These are phyloP conservation scores for Drosophila hawaiiensis DNA, from an alignment of 2,888 invertebrate genomes.

Conservation along the genomic window DNA sequence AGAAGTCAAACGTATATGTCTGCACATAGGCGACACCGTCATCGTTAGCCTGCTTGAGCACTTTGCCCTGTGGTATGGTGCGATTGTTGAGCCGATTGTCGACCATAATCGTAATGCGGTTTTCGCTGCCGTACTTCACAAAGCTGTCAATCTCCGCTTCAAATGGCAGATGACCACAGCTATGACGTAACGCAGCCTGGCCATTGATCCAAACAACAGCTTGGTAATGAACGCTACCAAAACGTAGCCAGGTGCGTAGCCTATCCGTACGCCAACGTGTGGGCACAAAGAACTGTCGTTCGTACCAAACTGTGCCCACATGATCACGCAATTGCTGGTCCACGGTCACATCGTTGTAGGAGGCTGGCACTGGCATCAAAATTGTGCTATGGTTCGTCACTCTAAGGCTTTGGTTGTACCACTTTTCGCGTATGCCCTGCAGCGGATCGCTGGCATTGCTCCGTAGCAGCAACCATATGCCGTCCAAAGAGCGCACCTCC, in stretches of 20 bases:
- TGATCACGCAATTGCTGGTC: conserved; percentile 92
- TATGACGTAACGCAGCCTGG: conserved; percentile 90
- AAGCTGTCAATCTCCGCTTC: conserved; percentile 91
- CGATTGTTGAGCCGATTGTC: conserved; percentile 95
- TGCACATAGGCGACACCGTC: conserved; percentile 88
- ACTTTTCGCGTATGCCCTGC: conserved; percentile 90
- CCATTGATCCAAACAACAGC: conserved; percentile 97
- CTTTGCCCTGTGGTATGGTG: conserved; percentile 95
- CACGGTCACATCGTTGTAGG: conserved; percentile 97
- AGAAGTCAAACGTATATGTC: conserved; percentile 96
- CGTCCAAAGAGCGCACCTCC: conserved; percentile 92
- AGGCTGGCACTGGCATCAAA: conserved; percentile 97
- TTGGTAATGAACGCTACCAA: conserved; percentile 96
- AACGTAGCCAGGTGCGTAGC: conserved; percentile 91
- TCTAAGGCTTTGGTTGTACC: conserved; percentile 90
- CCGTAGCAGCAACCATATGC: conserved; percentile 95
- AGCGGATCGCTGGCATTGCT: conserved; percentile 89
- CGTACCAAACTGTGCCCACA: conserved; percentile 98
- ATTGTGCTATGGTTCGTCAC: conserved; percentile 88
- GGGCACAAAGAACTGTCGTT: conserved; percentile 92
- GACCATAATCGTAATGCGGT: conserved; percentile 94
- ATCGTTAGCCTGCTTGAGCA: conserved; percentile 87
- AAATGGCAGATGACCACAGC: conserved; percentile 98
- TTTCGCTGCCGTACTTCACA: conserved; percentile 89
- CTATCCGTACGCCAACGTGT: conserved; percentile 88